These are phyloP conservation scores for Crotalus tigris DNA, from an alignment of 2,113 vertebrate species.

Conservation along the genomic window DNA sequence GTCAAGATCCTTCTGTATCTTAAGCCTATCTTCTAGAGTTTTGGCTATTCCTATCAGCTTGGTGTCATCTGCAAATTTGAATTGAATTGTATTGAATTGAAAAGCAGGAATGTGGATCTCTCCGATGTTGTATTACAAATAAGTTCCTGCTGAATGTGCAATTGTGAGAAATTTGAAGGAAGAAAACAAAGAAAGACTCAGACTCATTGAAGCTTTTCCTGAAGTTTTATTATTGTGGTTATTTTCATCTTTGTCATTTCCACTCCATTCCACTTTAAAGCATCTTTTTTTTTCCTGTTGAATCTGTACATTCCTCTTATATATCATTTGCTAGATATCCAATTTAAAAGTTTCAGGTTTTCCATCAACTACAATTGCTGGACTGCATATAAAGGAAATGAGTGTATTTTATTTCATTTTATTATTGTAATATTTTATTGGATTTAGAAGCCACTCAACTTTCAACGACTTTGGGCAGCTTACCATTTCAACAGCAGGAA, in stretches of 20 bases:
- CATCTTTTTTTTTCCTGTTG: not conserved
- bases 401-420: not conserved
- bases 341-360: not conserved
- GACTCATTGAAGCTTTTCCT: not conserved
- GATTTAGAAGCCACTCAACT: not conserved
- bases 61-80: too few species aligned
- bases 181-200: not conserved
- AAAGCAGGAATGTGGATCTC: not conserved
- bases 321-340: not conserved
- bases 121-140: not conserved
- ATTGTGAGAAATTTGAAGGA: not conserved
- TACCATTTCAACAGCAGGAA: not conserved
- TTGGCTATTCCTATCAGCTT: too few species aligned
- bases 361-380: not conserved
- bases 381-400: not conserved
- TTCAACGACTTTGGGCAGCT: not conserved
- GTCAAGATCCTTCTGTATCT: too few species aligned
- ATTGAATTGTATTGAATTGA: not conserved
- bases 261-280: not conserved
- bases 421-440: not conserved
- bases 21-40: too few species aligned
- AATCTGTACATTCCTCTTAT: not conserved
- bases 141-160: too few species aligned
- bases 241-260: not conserved
- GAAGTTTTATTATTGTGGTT: not conserved